Evolutionary conservation across 2,888 invertebrate genomes (phyloP), one percentile per base, ranked within the genome.

Genomic region (Spisula solida): DNA sequence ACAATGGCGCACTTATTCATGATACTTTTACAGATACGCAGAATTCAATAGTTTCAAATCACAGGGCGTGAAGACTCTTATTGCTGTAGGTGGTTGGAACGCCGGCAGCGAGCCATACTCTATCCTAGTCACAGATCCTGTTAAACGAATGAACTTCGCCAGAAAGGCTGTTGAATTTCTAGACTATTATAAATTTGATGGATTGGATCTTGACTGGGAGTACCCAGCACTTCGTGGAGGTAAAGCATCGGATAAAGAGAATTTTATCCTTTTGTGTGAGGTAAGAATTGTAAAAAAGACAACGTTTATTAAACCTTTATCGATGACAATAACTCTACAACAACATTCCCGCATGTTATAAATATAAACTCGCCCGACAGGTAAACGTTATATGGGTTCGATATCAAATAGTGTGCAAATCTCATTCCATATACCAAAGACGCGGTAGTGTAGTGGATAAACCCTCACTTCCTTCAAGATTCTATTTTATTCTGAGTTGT

Each of bases 1-100:
- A n/a, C 2, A 41, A 41, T 41, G 41, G 2, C 8, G 41, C n/a
- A 41, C 8, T 41, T 41, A 41, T 41, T 2, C 41, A 5, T 2
- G 0, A 10, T 25, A 25, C n/a, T 12, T 25, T 66, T 25, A 66
- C 60, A 84, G 84, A 14, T 84, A 84, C 75, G 34, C 16, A 41
- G 31, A 75, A 34, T 84, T 75, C 20, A 84, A 84, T n/a, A 66
- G 66, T 20, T 82, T 95, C 66, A 95, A 95, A 87, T 88, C 91
- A 48, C 95, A 96, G 5, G 87, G 87, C 10, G 86, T 96, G 81
- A 95, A 94, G 88, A 94, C 95, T 0, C 89, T 96, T 66, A 90
- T 96, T 81, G 96, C 96, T 25, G 95, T 96, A 0, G 96, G 96
- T 18, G 96, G 96, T 0, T 96, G 96, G 95, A 95, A 92, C 8